phyloP scores from a whole-genome alignment of 2,113 vertebrate genomes.

The Crotalus viridis region DNA sequence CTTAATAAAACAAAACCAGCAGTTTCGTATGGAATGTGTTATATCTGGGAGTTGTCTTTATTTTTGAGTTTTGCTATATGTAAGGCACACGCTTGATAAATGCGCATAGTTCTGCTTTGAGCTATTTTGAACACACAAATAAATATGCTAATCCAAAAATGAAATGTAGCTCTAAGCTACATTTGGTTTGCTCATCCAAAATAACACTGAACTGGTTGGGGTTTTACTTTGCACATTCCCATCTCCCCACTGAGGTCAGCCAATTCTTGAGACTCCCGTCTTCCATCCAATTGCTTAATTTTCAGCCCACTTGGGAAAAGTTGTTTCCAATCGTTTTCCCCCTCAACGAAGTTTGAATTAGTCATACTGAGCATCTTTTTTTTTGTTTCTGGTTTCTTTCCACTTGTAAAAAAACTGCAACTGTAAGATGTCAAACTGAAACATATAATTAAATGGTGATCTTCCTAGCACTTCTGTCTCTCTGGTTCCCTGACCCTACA shows the following conservation, averaged over 20 bases:
- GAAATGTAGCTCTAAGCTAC: constrained; percentile 36
- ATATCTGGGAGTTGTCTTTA: background rate
- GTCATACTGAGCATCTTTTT: constrained; percentile 22
- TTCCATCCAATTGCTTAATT: background rate
- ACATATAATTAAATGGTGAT: constrained; percentile 43
- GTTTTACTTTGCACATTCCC: constrained; percentile 36
- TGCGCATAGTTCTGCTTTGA: background rate
- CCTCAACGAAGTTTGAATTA: constrained; percentile 31
- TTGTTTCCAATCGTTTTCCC: constrained; percentile 14
- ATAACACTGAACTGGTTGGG: constrained; percentile 23
- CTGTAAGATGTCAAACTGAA: constrained; percentile 44
- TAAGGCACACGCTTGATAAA: background rate
- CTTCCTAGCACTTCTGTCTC: background rate
- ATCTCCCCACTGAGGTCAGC: constrained; percentile 50
- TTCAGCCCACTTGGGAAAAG: constrained; percentile 23
- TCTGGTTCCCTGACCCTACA: background rate
- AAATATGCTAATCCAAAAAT: constrained; percentile 24
- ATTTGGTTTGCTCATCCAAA: constrained; percentile 51
- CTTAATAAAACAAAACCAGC: background rate
- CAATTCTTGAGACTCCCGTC: constrained; percentile 26
- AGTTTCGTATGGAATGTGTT: background rate
- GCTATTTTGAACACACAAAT: background rate
- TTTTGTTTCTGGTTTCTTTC: constrained; percentile 32
- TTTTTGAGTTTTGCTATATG: background rate
- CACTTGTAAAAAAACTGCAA: constrained; percentile 45